A percentile compares a stretch with the other conserved stretches of the same genome.
Evolutionary conservation across 2,113 vertebrate genomes (phyloP).

Genomic region (Phalacrocorax aristotelis): DNA sequence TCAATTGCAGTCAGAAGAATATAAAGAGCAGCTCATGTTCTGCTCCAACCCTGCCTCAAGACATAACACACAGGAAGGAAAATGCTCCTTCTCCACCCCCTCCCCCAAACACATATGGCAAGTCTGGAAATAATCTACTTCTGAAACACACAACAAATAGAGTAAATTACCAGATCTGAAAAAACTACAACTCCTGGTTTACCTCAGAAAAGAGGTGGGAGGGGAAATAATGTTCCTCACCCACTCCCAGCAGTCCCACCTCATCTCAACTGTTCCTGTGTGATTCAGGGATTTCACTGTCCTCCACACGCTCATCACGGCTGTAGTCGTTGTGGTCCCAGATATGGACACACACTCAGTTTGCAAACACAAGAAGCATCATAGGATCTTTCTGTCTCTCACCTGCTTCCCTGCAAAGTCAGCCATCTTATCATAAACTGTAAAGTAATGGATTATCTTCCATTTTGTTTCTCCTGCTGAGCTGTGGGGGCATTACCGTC

Average conservation of each 20-base stretch:
- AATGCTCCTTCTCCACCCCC: background rate
- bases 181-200: background rate
- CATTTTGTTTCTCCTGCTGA: background rate
- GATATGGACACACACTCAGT: background rate
- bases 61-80: background rate
- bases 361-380: background rate
- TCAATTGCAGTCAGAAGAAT: background rate
- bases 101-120: background rate
- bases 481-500: background rate
- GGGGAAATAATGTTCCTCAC: background rate
- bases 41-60: background rate
- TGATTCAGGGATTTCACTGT: background rate
- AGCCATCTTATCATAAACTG: background rate
- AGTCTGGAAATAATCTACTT: background rate
- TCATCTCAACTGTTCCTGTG: background rate
- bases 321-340: fast-evolving
- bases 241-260: background rate
- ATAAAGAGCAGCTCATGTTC: background rate
- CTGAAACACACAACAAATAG: background rate
- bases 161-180: background rate
- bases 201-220: background rate
- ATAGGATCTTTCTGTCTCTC: background rate
- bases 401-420: background rate
- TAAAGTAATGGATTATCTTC: background rate
- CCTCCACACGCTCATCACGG: background rate